These are phyloP conservation scores for Noctua janthe DNA, from an alignment of 2,888 invertebrate species.

Conservation along the genomic window DNA sequence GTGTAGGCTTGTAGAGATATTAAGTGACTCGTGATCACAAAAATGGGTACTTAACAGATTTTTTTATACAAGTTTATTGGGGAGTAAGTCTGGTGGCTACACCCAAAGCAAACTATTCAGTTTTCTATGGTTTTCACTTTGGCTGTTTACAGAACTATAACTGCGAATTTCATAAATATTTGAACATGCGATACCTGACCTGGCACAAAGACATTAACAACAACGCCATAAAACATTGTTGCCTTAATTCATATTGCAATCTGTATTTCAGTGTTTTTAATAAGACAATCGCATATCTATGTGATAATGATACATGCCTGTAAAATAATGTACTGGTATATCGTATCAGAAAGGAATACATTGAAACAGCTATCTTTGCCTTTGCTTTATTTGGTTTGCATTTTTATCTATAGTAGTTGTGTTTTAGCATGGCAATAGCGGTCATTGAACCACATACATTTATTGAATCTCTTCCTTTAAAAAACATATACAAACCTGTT, in stretches of 20 bases:
- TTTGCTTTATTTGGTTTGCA: slow-evolving; percentile 33
- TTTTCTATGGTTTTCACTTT: slow-evolving; percentile 8
- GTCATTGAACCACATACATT: no score
- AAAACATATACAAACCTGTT: no score
- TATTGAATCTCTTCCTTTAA: no score
- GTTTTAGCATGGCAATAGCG: no score
- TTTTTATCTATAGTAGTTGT: background rate
- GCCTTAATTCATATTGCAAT: slow-evolving; percentile 11
- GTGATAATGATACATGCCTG: background rate
- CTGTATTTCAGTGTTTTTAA: slow-evolving; percentile 18
- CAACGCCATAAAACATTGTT: slow-evolving; percentile 4
- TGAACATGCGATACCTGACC: slow-evolving; percentile 4
- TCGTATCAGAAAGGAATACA: slow-evolving; percentile 20
- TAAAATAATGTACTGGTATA: slow-evolving; percentile 4
- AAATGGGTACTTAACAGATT: background rate
- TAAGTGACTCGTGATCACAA: background rate
- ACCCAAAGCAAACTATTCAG: background rate
- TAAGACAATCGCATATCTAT: slow-evolving; percentile 13
- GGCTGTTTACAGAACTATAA: slow-evolving; percentile 27
- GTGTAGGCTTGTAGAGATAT: no score
- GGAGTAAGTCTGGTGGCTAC: background rate
- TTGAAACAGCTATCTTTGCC: background rate
- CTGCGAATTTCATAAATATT: slow-evolving; percentile 48
- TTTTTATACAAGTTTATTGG: background rate
- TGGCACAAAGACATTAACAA: slow-evolving; percentile 15